Evolutionary conservation across 2,888 invertebrate species (phyloP).

Genomic region (Chirona hameri): DNA sequence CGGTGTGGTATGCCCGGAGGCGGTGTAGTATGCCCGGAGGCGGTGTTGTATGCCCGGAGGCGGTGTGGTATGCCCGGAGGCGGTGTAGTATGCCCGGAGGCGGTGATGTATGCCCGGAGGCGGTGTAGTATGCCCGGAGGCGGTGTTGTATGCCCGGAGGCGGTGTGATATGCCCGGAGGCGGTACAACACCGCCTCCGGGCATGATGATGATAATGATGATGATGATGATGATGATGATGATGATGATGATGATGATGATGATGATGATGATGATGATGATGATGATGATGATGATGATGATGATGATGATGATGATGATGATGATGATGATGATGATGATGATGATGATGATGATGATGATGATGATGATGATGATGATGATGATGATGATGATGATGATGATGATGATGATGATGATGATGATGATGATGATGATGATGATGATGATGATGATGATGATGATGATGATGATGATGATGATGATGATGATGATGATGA

Average conservation of each 20-base stretch:
- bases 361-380: constrained; percentile 7
- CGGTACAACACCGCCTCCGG: neutral
- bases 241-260: constrained; percentile 22
- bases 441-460: neutral
- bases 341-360: neutral
- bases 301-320: constrained; percentile 22
- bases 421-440: constrained; percentile 11
- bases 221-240: constrained; percentile 22
- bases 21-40: no score
- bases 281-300: constrained; percentile 22
- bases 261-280: constrained; percentile 22
- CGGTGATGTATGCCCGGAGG: no score
- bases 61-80: no score
- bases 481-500: constrained; percentile 22
- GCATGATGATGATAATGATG: constrained; percentile 7
- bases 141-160: no score
- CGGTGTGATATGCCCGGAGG: no score
- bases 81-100: no score
- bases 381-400: neutral
- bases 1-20: no score
- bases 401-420: constrained; percentile 24
- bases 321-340: constrained; percentile 9
- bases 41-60: no score
- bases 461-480: constrained; percentile 22
- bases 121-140: no score